A percentile compares a stretch with the other conserved stretches of the same genome.
Conservation (phyloP, 1,140 invertebrate species). For the Temnothorax longispinosus region DNA sequence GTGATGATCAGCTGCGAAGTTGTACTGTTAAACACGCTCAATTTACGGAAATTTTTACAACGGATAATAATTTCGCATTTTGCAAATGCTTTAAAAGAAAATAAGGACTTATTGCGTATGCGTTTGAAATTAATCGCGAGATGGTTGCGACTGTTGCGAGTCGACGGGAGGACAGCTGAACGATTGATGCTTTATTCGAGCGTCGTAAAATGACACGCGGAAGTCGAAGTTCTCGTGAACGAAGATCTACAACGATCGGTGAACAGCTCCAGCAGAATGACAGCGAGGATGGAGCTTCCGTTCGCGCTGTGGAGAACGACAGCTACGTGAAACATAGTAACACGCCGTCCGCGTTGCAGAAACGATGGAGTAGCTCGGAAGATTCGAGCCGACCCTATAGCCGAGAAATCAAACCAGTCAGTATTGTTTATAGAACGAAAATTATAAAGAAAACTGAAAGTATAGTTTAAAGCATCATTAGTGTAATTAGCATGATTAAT, state of each 20-base stretch:
- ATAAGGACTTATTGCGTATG: neutral
- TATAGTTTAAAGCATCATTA: neutral
- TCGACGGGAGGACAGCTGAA: neutral
- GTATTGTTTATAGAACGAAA: neutral
- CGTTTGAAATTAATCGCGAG: slow-evolving; percentile 12
- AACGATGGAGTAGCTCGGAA: slow-evolving; percentile 42
- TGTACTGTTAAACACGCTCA: neutral
- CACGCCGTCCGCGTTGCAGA: slow-evolving; percentile 1
- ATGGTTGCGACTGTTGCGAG: neutral
- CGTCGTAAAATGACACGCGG: slow-evolving; percentile 19
- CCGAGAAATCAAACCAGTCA: slow-evolving; percentile 23
- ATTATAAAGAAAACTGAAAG: neutral
- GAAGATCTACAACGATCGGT: neutral
- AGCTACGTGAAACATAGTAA: neutral
- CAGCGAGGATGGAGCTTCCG: slow-evolving; percentile 13
- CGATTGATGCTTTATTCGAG: neutral
- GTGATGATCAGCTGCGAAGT: neutral
- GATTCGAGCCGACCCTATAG: slow-evolving; percentile 7
- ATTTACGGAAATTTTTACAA: neutral
- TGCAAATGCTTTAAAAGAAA: neutral
- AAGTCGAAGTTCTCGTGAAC: slow-evolving; percentile 18
- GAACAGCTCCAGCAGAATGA: neutral
- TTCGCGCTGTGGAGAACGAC: neutral
- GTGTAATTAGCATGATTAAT: neutral
- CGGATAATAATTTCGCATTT: neutral